Percentiles rank a stretch among this genome's conserved stretches.
phyloP scores from a whole-genome alignment of 2,888 invertebrate species.

The Mycogona germanica region DNA sequence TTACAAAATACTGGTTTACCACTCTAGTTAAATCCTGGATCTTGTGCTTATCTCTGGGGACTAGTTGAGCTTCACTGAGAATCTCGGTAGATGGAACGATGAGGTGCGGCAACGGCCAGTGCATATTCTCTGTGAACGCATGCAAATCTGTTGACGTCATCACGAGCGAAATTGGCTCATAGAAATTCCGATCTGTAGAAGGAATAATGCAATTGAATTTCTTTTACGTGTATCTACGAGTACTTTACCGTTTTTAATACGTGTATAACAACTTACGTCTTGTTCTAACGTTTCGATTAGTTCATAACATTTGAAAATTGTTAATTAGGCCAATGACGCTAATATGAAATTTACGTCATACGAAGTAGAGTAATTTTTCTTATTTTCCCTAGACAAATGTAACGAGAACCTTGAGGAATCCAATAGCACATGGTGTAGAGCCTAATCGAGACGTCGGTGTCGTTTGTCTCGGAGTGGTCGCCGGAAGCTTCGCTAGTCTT shows the following conservation, averaged over 20 bases:
- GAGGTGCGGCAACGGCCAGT: conserved; percentile 14
- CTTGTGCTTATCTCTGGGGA: background rate
- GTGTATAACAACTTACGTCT: no score
- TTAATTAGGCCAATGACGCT: no score
- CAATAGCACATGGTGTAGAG: conserved; percentile 16
- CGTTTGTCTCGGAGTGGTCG: background rate
- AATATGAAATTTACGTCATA: no score
- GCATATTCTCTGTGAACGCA: conserved; percentile 10
- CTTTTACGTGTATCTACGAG: no score
- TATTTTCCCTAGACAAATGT: background rate
- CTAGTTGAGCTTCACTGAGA: conserved; percentile 3
- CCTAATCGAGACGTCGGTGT: background rate
- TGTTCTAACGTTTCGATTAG: no score
- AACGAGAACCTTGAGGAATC: conserved; percentile 5
- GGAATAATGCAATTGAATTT: background rate
- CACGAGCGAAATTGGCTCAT: conserved; percentile 11
- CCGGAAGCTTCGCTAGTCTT: background rate
- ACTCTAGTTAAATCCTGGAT: conserved; percentile 12
- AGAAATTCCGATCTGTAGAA: background rate
- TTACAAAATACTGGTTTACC: no score
- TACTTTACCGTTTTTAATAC: no score
- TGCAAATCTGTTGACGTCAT: conserved; percentile 5
- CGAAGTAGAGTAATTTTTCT: no score
- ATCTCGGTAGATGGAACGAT: conserved; percentile 5
- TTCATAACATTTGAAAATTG: no score